Evolutionary conservation across 2,888 invertebrate genomes (phyloP), one percentile per base, ranked within the genome.

Genomic region (Alloplasta piceator): DNA sequence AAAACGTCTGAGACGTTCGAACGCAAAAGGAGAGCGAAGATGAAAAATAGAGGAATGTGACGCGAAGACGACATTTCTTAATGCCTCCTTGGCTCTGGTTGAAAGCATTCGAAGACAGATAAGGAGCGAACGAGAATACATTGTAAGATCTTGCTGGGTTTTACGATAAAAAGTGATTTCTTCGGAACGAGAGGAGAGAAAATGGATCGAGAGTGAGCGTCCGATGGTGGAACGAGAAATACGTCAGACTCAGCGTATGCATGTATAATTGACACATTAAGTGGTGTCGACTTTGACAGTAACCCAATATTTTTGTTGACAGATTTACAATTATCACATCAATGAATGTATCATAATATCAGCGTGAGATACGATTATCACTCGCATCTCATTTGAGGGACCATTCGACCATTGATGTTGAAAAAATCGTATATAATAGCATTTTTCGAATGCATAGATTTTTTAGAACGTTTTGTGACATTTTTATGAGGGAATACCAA

Each of bases 51-150:
- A 77, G 67, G 81, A 81, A 70, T 41, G 72, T 73, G 73, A 26
- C 12, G 10, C 9, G 60, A 56, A 41, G 50, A 70, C 70, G 81
- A 81, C 70, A 78, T 81, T 81, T 78, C 74, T 78, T 81, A 81
- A 81, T 77, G 81, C 63, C 73, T 68, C 41, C 36, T 48, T 7
- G 50, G 50, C 61, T 61, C 73, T 66, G 26, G 60, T 76, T 52
- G 68, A 43, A 52, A 48, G 12, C 52, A 78, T 26, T 43, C 46
- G 73, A 70, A 64, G 73, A 78, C 75, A 66, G 77, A 81, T 81
- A 78, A 70, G 78, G 74, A 77, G 77, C 73, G 78, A 77, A 70
- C 63, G 64, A 74, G 50, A 60, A 77, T 77, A 77, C 64, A 80
- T 80, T 73, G 80, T 77, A 58, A 43, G 61, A 61, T 63, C 50